Conservation (phyloP, 2,113 vertebrate species). For the Promerops cafer region DNA sequence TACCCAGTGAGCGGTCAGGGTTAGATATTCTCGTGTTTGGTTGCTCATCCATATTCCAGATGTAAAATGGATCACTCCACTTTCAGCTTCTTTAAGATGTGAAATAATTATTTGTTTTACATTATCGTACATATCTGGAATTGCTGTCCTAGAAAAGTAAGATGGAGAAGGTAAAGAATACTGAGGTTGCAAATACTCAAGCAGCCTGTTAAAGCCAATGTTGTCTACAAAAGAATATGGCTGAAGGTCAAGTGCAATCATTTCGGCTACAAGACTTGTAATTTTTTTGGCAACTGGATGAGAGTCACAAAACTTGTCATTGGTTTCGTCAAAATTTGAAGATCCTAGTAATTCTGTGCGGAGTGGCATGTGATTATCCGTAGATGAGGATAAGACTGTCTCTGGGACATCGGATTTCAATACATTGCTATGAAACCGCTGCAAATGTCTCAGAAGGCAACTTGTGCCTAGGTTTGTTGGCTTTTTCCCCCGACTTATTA, state of each 20-base stretch:
- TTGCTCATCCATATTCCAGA: slow-evolving; percentile 93
- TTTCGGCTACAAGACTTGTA: slow-evolving; percentile 93
- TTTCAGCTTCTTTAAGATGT: slow-evolving; percentile 90
- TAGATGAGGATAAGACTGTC: slow-evolving; percentile 70
- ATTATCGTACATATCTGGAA: slow-evolving; percentile 93
- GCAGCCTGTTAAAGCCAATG: slow-evolving; percentile 87
- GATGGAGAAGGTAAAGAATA: slow-evolving; percentile 88
- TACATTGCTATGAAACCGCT: slow-evolving; percentile 87
- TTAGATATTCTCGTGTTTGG: slow-evolving; percentile 93
- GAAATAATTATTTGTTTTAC: slow-evolving; percentile 87
- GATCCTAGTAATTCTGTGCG: slow-evolving; percentile 75
- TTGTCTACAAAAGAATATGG: slow-evolving; percentile 93
- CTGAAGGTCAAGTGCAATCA: slow-evolving; percentile 98
- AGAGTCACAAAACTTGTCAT: slow-evolving; percentile 84
- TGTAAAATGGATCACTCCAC: slow-evolving; percentile 92
- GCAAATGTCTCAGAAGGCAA: slow-evolving; percentile 92
- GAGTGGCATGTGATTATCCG: slow-evolving; percentile 64
- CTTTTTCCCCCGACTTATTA: slow-evolving; percentile 96
- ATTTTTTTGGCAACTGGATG: slow-evolving; percentile 97
- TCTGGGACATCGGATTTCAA: slow-evolving; percentile 85
- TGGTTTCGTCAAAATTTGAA: slow-evolving; percentile 73
- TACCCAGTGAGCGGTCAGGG: slow-evolving; percentile 94
- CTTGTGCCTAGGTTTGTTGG: slow-evolving; percentile 95
- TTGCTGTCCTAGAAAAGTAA: slow-evolving; percentile 93
- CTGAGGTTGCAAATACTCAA: slow-evolving; percentile 92